Conservation (phyloP, 2,797 vertebrate species). For the Antrozous pallidus region DNA sequence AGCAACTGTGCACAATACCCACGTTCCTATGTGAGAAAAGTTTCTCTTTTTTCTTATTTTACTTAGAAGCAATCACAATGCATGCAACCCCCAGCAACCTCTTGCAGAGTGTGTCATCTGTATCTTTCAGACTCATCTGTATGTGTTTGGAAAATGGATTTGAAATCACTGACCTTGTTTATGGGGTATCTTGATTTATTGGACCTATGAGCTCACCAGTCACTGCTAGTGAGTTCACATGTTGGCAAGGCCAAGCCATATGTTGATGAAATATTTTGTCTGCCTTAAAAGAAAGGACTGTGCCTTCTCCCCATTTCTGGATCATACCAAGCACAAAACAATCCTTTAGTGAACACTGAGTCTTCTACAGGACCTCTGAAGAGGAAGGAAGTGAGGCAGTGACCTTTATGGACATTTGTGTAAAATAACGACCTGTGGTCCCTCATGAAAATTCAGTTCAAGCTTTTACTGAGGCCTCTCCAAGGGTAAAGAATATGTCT, state of each 20-base stretch:
- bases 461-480: not conserved
- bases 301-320: not conserved
- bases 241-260: not conserved
- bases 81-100: not conserved
- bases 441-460: not conserved
- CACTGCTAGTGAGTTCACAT: not conserved
- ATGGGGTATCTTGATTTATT: not conserved
- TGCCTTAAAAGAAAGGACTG: not conserved
- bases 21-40: not conserved
- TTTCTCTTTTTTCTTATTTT: not conserved
- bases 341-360: not conserved
- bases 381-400: not conserved
- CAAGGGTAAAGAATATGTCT: not conserved
- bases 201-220: not conserved
- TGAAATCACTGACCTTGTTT: slow-evolving; percentile 8
- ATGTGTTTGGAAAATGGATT: slow-evolving; percentile 23
- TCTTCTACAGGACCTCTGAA: not conserved
- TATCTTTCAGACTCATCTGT: not conserved
- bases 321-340: not conserved
- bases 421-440: not conserved
- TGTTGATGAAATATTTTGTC: not conserved
- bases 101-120: not conserved
- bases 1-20: not conserved
- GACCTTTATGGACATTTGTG: not conserved
- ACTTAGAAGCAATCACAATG: not conserved